phyloP scores from a whole-genome alignment of 2,888 invertebrate genomes.

The Lutraria lutraria region DNA sequence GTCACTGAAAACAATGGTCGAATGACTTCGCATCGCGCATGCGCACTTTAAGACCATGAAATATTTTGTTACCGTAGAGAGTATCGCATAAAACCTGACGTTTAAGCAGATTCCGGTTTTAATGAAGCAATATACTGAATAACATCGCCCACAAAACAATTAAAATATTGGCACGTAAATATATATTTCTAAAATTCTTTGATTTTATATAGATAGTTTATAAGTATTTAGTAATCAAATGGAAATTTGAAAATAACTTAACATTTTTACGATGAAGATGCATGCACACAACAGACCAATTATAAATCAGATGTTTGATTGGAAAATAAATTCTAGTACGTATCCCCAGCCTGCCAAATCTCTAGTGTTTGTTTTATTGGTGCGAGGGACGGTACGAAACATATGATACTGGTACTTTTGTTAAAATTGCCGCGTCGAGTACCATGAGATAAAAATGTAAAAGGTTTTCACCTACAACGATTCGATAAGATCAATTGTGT shows the following conservation, averaged over 20 bases:
- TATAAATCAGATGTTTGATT: background rate
- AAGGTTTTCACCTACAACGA: too few species aligned
- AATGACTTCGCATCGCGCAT: background rate
- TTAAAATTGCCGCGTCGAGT: too few species aligned
- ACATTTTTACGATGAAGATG: background rate
- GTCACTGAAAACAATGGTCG: background rate
- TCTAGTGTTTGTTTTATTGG: background rate
- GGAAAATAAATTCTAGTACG: background rate
- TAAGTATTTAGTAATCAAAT: background rate
- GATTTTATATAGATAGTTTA: background rate
- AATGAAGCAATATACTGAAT: background rate
- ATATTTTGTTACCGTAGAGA: background rate
- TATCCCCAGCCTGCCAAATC: background rate
- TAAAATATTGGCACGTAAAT: background rate
- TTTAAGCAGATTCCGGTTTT: background rate
- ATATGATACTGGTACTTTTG: too few species aligned
- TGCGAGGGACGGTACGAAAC: background rate
- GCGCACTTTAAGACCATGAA: background rate
- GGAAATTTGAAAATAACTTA: background rate
- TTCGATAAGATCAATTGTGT: too few species aligned
- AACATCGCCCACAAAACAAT: background rate
- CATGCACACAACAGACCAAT: constrained; percentile 3
- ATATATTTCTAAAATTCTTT: background rate
- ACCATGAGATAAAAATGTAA: too few species aligned
- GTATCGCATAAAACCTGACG: background rate